Base-by-base conservation (phyloP, 2,113 vertebrate species). In the Malurus elegans region DNA sequence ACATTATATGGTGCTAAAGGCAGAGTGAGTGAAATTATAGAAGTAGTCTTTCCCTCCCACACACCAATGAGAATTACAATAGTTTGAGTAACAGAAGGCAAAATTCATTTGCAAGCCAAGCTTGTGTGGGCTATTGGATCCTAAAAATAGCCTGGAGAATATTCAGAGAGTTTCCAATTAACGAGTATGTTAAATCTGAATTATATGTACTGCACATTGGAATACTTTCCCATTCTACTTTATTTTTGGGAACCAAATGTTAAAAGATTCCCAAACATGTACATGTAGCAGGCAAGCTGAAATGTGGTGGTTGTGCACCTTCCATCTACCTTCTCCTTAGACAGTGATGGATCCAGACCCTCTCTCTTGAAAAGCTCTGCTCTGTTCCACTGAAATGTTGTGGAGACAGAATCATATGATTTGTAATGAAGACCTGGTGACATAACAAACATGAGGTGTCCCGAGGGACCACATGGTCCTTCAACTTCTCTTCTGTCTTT, bases 381-480 rank as follows among this genome's bases (percentile, higher is more conserved):
- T 72, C 50, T 66, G 8, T 62, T 64, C 13, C 74, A 45, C 36
- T 70, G 29, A 47, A 76, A 38, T 8, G 7, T 38, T 56, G 70
- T 40, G 21, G 36, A 70, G 18, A 87, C 18, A 82, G 67, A 84
- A 85, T 40, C 5, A 47, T 28, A 44, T 23, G 17, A 53, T 32
- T 14, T 26, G 29, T 28, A 79, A 44, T 21, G 73, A 87, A 73
- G 19, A 64, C 42, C 24, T 80, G 32, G 67, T 54, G 36, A 76
- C 26, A 25, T 21, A 31, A 72, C 60, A 66, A 88, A 57, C 8
- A 34, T 8, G 3, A 73, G 6, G 42, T 38, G 64, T 44, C 79
- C 51, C 0, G 0, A 40, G 32, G 71, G 61, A 78, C 16, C 32
- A 62, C 16, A 8, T 0, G 4, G 14, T 53, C 79, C 42, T 92